Evolutionary conservation across 2,113 vertebrate genomes (phyloP).

Genomic region (Actenoides hombroni): DNA sequence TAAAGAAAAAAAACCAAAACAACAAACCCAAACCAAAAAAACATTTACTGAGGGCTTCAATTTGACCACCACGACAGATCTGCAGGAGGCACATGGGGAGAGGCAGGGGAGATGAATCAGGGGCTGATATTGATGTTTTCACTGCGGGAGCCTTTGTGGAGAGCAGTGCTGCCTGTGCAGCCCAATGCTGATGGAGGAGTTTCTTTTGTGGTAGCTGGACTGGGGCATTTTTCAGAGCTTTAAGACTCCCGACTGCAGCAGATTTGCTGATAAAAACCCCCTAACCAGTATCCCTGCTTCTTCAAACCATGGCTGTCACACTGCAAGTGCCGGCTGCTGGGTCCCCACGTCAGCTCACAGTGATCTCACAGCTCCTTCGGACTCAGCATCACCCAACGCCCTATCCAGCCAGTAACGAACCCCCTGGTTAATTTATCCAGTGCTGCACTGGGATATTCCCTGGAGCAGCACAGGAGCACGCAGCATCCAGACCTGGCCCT

Average conservation of each 20-base stretch:
- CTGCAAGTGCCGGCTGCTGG: fast-evolving
- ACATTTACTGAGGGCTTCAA: background rate
- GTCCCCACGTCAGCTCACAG: fast-evolving
- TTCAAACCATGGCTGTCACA: background rate
- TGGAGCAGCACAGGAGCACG: background rate
- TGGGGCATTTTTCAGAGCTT: background rate
- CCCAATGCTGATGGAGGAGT: background rate
- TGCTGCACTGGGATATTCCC: background rate
- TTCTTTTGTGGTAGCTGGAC: background rate
- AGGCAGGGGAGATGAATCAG: background rate
- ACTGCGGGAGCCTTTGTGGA: background rate
- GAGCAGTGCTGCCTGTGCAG: background rate
- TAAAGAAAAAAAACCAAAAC: background rate
- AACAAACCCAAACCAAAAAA: too few species aligned
- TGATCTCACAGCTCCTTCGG: background rate
- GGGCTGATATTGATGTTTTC: background rate
- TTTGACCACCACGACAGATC: background rate
- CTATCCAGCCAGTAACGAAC: background rate
- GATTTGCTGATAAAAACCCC: background rate
- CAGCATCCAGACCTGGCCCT: background rate
- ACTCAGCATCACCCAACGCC: background rate
- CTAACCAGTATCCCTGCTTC: background rate
- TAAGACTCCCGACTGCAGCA: background rate
- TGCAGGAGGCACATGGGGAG: fast-evolving
- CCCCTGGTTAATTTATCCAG: fast-evolving